Conservation (phyloP, 2,113 vertebrate genomes). For the Tringa solitaria region DNA sequence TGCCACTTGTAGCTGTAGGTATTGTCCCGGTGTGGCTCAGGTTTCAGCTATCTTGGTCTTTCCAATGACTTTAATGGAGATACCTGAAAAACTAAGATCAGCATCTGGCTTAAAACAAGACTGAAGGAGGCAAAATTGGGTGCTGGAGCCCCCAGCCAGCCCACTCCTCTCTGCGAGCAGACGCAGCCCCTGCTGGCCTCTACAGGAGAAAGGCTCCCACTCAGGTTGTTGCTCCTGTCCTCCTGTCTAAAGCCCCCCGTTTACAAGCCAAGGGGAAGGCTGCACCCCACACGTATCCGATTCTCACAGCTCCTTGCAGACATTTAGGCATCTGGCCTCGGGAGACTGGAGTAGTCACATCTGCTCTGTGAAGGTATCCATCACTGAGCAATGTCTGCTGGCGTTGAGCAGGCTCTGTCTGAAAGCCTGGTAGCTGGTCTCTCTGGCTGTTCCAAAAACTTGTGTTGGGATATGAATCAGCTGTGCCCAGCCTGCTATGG, state of each 20-base stretch:
- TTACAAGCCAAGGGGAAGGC: background rate
- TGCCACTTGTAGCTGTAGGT: background rate
- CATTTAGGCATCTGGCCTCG: background rate
- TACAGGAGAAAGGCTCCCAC: background rate
- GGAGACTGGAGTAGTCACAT: background rate
- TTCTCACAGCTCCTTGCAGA: accelerated
- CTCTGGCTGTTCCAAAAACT: background rate
- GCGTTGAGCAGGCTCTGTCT: background rate
- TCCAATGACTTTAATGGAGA: background rate
- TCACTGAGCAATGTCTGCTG: background rate
- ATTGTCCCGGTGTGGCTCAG: background rate
- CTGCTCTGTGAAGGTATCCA: background rate
- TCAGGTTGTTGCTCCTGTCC: background rate
- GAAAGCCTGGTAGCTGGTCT: background rate
- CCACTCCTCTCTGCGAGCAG: background rate
- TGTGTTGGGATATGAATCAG: too few relatives aligned
- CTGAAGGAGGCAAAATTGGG: background rate
- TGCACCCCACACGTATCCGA: accelerated
- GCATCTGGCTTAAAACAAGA: background rate
- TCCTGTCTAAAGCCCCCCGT: background rate
- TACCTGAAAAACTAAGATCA: background rate
- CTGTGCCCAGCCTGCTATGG: background rate
- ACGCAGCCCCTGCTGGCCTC: accelerated
- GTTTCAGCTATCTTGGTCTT: background rate
- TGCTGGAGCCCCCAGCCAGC: background rate